These are phyloP conservation scores for Liolophura sinensis DNA, from an alignment of 1,140 invertebrate species.

Conservation along the genomic window DNA sequence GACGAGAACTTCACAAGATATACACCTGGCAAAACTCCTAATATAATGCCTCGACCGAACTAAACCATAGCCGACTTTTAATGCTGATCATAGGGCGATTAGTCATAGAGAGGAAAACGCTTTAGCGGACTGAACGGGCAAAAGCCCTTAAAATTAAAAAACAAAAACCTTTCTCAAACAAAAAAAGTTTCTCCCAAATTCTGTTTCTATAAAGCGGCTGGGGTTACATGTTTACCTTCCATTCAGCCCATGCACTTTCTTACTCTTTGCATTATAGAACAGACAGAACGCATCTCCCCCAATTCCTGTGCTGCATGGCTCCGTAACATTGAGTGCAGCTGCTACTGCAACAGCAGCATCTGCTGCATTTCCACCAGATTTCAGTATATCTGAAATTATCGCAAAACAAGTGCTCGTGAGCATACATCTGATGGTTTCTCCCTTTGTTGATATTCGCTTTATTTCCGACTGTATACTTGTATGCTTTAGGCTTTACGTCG, in stretches of 20 bases:
- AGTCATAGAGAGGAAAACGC: too few relatives aligned
- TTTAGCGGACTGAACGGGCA: too few relatives aligned
- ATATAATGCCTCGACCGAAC: too few relatives aligned
- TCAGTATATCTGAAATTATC: slow-evolving; percentile 49
- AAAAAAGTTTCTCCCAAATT: too few relatives aligned
- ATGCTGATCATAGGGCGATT: too few relatives aligned
- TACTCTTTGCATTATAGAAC: slow-evolving; percentile 51
- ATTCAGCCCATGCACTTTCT: slow-evolving; percentile 47
- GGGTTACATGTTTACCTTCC: slow-evolving; percentile 36
- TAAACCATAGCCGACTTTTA: too few relatives aligned
- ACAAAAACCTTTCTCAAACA: too few relatives aligned
- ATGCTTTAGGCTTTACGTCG: not conserved
- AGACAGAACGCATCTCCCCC: slow-evolving; percentile 60
- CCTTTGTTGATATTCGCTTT: not conserved
- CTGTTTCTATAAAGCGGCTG: too few relatives aligned
- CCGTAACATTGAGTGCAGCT: slow-evolving; percentile 56
- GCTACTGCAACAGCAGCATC: slow-evolving; percentile 61
- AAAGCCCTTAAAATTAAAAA: too few relatives aligned
- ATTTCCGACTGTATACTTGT: not conserved
- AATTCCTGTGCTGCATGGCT: slow-evolving; percentile 58
- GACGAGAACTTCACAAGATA: too few relatives aligned
- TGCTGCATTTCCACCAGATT: slow-evolving; percentile 60
- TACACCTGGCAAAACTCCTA: too few relatives aligned
- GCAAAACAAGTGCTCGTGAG: not conserved
- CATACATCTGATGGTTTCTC: not conserved